These are phyloP conservation scores for Pseudomyrmex concolor DNA, from an alignment of 1,140 invertebrate genomes.

Conservation along the genomic window DNA sequence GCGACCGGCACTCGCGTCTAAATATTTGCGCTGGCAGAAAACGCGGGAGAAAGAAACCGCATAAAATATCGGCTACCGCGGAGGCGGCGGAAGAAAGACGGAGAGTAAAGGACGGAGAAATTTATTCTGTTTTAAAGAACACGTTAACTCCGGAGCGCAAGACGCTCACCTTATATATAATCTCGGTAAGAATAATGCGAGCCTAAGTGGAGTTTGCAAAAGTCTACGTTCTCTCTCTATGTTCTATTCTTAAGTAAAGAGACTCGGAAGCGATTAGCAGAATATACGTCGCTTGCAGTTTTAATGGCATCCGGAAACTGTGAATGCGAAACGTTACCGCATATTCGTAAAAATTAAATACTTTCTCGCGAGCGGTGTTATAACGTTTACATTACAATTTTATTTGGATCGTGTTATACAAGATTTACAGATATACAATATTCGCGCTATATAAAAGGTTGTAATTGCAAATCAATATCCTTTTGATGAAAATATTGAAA, in stretches of 20 bases:
- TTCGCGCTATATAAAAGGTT: no score
- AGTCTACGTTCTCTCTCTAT: constrained; percentile 7
- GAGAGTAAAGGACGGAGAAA: background rate
- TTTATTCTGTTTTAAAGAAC: constrained; percentile 64
- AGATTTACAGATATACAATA: no score
- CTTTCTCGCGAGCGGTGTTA: background rate
- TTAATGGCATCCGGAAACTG: constrained; percentile 26
- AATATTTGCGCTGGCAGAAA: constrained; percentile 51
- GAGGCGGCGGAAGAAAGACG: background rate
- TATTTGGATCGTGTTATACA: background rate
- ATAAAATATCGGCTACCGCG: constrained; percentile 1
- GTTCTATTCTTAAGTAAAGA: constrained; percentile 41
- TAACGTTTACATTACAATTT: background rate
- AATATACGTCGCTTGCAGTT: constrained; percentile 35
- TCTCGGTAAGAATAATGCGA: constrained; percentile 50
- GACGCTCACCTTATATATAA: constrained; percentile 64
- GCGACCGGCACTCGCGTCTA: constrained; percentile 21
- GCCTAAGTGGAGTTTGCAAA: constrained; percentile 32
- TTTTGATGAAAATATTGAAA: constrained; percentile 4
- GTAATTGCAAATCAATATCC: background rate
- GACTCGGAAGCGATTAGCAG: constrained; percentile 30
- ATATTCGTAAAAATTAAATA: constrained; percentile 6
- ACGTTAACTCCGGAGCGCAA: constrained; percentile 45
- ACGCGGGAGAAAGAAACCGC: background rate
- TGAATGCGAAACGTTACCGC: constrained; percentile 11